Conservation (phyloP, 2,888 invertebrate species). For the Pilophorus perplexus region DNA sequence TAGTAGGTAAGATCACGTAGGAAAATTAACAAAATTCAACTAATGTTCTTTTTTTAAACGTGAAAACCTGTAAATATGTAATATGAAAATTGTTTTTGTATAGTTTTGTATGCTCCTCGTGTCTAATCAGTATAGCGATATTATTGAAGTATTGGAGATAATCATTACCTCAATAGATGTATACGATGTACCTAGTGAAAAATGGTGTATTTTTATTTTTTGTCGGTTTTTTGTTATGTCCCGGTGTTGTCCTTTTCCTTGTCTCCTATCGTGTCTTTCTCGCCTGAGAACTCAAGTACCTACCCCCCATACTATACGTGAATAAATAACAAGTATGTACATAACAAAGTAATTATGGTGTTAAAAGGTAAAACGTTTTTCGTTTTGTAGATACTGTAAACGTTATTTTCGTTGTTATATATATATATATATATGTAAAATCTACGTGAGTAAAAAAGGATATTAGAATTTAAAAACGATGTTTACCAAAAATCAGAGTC, state of each 20-base stretch:
- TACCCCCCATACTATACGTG: neutral
- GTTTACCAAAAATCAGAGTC: constrained; percentile 20
- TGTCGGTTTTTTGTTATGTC: neutral
- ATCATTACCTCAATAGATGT: constrained; percentile 31
- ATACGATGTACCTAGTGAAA: constrained; percentile 4
- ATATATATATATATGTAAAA: constrained; percentile 18
- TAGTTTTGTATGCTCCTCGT: constrained; percentile 27
- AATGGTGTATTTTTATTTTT: neutral
- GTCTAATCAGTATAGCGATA: neutral
- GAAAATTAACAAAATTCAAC: neutral
- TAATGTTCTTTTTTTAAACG: neutral
- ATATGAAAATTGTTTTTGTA: constrained; percentile 29
- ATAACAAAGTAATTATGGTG: neutral
- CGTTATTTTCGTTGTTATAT: constrained; percentile 16
- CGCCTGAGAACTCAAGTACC: neutral
- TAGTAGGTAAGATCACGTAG: neutral
- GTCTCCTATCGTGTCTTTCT: neutral
- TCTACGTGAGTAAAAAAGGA: constrained; percentile 13
- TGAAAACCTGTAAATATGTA: constrained; percentile 10
- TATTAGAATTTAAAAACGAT: constrained; percentile 5
- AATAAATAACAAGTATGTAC: neutral
- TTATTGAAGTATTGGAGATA: neutral
- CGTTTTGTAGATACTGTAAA: constrained; percentile 16
- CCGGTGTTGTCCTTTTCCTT: neutral
- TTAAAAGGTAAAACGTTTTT: neutral